These are phyloP conservation scores for Deroplatys truncata DNA, from an alignment of 2,888 invertebrate genomes.

Conservation along the genomic window DNA sequence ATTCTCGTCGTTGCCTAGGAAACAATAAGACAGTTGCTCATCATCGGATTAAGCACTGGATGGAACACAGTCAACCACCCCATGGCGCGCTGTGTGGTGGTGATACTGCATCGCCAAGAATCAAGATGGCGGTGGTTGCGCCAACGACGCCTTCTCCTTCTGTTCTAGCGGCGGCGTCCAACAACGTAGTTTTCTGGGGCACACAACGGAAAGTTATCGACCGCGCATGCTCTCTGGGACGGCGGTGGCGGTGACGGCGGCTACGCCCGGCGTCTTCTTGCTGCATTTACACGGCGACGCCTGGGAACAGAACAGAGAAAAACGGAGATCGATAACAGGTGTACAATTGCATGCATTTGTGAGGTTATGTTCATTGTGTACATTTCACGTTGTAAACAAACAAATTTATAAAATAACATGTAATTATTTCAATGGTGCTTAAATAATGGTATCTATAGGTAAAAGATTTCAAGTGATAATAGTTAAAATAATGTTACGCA, in stretches of 20 bases:
- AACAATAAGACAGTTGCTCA: background rate
- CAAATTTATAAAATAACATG: no score
- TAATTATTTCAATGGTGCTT: no score
- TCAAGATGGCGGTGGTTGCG: background rate
- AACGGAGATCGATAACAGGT: background rate
- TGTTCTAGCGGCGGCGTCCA: background rate
- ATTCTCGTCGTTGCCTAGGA: background rate
- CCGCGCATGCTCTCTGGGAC: background rate
- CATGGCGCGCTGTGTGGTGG: background rate
- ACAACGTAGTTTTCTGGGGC: background rate
- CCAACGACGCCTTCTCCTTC: background rate
- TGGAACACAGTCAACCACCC: background rate
- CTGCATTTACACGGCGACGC: constrained; percentile 19
- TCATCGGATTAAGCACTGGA: background rate
- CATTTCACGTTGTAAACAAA: no score
- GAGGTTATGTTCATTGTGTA: background rate
- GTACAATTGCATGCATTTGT: background rate
- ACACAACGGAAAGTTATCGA: background rate
- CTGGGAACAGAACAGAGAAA: constrained; percentile 6
- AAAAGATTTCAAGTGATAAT: no score
- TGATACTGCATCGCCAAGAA: background rate
- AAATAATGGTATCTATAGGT: no score
- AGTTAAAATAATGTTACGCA: no score
- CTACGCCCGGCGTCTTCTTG: background rate
- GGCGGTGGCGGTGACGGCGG: background rate